A percentile compares a stretch with the other conserved stretches of the same genome.
phyloP scores from a whole-genome alignment of 1,140 invertebrate species.

The Hydropsyche tenuis region DNA sequence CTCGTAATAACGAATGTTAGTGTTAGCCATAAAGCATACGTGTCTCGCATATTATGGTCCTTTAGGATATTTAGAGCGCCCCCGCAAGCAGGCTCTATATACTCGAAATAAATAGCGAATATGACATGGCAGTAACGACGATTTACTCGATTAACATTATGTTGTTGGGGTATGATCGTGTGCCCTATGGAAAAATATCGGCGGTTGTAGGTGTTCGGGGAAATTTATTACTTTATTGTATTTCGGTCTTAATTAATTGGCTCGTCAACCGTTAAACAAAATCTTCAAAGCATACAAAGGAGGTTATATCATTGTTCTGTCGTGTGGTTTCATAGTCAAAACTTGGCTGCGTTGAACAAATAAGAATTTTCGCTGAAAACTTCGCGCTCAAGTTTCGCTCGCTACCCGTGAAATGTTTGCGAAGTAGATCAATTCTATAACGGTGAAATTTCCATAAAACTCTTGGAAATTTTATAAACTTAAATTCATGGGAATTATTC shows the following conservation, averaged over 20 bases:
- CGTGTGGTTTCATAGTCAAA: conserved; percentile 17
- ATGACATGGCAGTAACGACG: too few relatives aligned
- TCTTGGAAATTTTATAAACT: too few relatives aligned
- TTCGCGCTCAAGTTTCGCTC: neutral
- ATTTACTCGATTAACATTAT: too few relatives aligned
- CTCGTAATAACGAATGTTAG: conserved; percentile 41
- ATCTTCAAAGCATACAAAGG: conserved; percentile 14
- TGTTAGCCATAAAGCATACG: conserved; percentile 40
- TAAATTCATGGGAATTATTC: too few relatives aligned
- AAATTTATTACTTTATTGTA: neutral
- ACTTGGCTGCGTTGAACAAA: conserved; percentile 11
- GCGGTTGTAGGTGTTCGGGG: too few relatives aligned
- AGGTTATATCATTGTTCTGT: conserved; percentile 13
- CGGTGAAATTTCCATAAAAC: too few relatives aligned
- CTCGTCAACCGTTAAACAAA: neutral
- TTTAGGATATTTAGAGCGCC: conserved; percentile 21
- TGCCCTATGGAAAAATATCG: too few relatives aligned
- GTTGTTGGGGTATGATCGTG: too few relatives aligned
- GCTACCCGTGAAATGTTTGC: neutral
- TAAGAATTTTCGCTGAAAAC: conserved; percentile 15
- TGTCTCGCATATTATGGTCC: conserved; percentile 23
- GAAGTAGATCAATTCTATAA: too few relatives aligned
- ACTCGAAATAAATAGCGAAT: too few relatives aligned
- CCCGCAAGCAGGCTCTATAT: neutral
- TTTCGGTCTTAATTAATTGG: neutral